Evolutionary conservation across 2,113 vertebrate genomes (phyloP).

Genomic region (Lichenostomus cassidix): DNA sequence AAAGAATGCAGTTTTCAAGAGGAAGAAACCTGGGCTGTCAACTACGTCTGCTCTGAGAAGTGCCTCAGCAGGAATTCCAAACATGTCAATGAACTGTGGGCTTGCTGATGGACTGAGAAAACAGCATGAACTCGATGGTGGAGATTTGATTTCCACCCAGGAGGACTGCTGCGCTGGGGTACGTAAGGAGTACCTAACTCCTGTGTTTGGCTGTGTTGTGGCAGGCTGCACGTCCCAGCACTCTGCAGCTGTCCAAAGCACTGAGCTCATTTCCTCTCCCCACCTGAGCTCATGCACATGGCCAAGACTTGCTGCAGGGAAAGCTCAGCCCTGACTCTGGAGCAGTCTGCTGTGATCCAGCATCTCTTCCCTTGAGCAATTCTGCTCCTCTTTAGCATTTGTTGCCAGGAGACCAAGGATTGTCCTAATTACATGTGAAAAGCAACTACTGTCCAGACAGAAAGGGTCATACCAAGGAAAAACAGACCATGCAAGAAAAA

Average conservation of each 20-base stretch:
- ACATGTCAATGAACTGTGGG: background rate
- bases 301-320: background rate
- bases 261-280: background rate
- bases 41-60: background rate
- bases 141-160: background rate
- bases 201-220: background rate
- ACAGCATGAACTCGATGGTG: background rate
- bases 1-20: background rate
- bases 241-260: background rate
- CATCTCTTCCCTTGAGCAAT: background rate
- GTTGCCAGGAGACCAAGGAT: conserved; percentile 37
- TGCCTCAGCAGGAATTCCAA: background rate
- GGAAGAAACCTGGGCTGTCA: background rate
- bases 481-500: background rate
- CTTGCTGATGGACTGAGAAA: background rate
- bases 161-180: background rate
- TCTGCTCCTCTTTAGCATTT: background rate
- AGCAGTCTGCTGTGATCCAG: background rate
- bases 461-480: background rate
- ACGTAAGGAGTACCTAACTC: background rate
- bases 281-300: background rate
- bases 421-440: conserved; percentile 18
- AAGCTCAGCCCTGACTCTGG: background rate
- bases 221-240: background rate
- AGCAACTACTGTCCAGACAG: background rate